A percentile compares a stretch with the other conserved stretches of the same genome.
These are phyloP conservation scores for Escarpia spicata DNA, from an alignment of 2,888 invertebrate species.

Conservation along the genomic window DNA sequence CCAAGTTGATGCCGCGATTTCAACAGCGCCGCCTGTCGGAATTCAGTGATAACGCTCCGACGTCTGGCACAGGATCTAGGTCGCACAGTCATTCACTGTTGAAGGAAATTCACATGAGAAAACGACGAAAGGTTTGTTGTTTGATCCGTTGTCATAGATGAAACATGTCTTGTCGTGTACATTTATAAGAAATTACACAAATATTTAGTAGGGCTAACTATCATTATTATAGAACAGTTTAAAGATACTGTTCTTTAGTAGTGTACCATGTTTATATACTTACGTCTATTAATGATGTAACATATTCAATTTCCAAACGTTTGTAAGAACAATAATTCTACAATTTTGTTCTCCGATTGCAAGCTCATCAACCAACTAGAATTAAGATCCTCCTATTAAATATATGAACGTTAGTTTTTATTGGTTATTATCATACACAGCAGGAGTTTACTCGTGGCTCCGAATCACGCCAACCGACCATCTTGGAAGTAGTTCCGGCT, in stretches of 20 bases:
- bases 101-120: background rate
- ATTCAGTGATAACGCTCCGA: background rate
- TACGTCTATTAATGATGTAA: background rate
- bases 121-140: background rate
- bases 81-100: background rate
- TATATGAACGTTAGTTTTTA: background rate
- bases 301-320: too few relatives aligned
- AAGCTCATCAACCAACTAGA: background rate
- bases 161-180: background rate
- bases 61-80: background rate
- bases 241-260: background rate
- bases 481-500: background rate
- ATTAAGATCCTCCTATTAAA: background rate
- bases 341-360: background rate
- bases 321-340: background rate
- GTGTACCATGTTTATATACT: too few relatives aligned
- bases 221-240: background rate
- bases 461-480: background rate
- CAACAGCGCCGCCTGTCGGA: background rate
- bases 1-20: background rate
- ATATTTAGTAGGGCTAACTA: background rate
- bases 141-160: background rate
- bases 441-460: background rate
- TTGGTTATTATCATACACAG: background rate
- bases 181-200: background rate